These are phyloP conservation scores for Luehdorfia chinensis DNA, from an alignment of 1,140 invertebrate species.

Conservation along the genomic window DNA sequence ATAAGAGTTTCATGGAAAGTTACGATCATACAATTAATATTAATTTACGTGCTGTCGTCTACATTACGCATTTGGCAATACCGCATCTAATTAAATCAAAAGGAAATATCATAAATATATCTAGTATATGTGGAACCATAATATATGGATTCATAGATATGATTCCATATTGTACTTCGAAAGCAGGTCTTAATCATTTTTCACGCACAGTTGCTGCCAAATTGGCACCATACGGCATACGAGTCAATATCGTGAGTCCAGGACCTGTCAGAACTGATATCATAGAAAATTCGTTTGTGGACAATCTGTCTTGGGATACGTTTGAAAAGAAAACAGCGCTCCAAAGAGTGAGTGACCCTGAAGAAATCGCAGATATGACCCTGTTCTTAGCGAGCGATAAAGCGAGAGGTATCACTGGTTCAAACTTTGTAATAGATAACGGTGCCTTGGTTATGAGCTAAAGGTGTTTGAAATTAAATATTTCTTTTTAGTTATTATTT, in stretches of 20 bases:
- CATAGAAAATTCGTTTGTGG: not conserved
- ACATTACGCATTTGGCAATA: slow-evolving; percentile 7
- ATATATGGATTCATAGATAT: not conserved
- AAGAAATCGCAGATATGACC: slow-evolving; percentile 16
- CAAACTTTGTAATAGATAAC: slow-evolving; percentile 14
- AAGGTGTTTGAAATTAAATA: too few relatives aligned
- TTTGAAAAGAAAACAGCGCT: not conserved
- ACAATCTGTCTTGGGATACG: not conserved
- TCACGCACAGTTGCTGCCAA: slow-evolving; percentile 12
- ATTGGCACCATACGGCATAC: slow-evolving; percentile 17
- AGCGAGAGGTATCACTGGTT: slow-evolving; percentile 17
- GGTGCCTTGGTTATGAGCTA: not conserved
- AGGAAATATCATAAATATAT: slow-evolving; percentile 26
- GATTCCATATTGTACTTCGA: slow-evolving; percentile 11
- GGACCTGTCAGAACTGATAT: slow-evolving; percentile 20
- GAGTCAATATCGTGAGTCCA: slow-evolving; percentile 22
- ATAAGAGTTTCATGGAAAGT: slow-evolving; percentile 5
- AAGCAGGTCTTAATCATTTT: slow-evolving; percentile 20
- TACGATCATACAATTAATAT: slow-evolving; percentile 17
- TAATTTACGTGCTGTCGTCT: slow-evolving; percentile 76
- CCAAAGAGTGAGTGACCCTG: not conserved
- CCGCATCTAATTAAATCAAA: slow-evolving; percentile 21
- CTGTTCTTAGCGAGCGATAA: slow-evolving; percentile 15
- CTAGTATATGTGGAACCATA: slow-evolving; percentile 16
- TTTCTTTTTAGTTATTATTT: too few relatives aligned